Conservation (phyloP, 2,888 invertebrate species). For the Microctonus brassicae region DNA sequence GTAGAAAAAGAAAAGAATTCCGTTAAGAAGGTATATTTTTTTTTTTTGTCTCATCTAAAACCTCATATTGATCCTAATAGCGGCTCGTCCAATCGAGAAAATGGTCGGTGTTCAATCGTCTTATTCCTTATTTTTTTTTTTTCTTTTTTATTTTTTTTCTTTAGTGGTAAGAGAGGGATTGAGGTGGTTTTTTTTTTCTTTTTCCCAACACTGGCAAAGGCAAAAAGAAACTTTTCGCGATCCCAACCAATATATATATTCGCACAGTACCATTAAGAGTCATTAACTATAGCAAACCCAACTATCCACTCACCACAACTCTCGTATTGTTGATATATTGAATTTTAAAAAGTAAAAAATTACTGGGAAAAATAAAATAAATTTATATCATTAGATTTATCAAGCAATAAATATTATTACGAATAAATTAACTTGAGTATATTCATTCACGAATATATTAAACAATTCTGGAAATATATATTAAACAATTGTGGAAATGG, state of each 20-base stretch:
- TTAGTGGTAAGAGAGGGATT: background rate
- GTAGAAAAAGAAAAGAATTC: background rate
- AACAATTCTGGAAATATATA: too few species aligned
- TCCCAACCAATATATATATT: background rate
- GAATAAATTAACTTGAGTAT: too few species aligned
- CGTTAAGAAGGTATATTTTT: background rate
- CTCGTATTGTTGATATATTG: background rate
- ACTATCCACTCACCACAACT: constrained; percentile 1
- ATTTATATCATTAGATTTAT: too few species aligned
- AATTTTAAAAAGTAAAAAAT: background rate
- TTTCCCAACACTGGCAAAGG: background rate
- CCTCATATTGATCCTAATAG: constrained; percentile 5
- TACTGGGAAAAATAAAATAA: background rate
- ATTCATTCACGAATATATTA: too few species aligned
- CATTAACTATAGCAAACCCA: background rate
- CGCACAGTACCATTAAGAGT: constrained; percentile 1
- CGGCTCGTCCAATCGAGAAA: background rate
- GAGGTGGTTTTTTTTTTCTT: background rate
- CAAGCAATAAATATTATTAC: too few species aligned
- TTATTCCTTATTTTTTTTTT: background rate
- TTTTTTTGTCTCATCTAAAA: background rate
- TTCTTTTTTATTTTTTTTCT: background rate
- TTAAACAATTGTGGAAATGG: too few species aligned
- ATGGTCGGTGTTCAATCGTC: background rate
- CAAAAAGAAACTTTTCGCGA: background rate